Base-by-base conservation (phyloP, 2,888 invertebrate genomes). In the Cerastis rubricosa region DNA sequence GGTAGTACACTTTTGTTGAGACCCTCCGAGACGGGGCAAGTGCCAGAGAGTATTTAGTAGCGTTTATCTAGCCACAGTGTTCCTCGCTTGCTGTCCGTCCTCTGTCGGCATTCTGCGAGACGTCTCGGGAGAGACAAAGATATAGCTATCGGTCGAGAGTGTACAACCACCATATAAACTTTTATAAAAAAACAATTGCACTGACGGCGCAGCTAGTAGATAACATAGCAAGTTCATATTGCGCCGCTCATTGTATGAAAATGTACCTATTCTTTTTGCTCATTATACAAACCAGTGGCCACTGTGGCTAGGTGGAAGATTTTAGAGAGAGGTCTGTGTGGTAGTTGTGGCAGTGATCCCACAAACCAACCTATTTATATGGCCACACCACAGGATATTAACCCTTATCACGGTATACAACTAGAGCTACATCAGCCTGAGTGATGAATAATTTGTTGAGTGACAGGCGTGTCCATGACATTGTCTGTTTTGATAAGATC, bases 221-320 rank as follows among this genome's bases (percentile, higher is more conserved):
- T 40, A 22, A 14, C 35, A 22, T 29, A 40, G 17, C 3, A 43
- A 61, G 14, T 49, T 19, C 8, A 25, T 22, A 45, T 22, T 49
- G 17, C 1, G 17, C 5, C 19, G 6, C 7, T 49, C 4, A 7
- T 72, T 80, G 17, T 35, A 19, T 29, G 0, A 25, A n/a, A 40
- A 29, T 65, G 7, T 57, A 47, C 17, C 47, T 47, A 64, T 76
- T 47, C 12, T 1, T n/a, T 6, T n/a, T 54, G 54, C 1, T 45
- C 4, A 49, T 64, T 35, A 49, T n/a, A 65, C 25, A 51, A 51
- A 14, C 11, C 22, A 65, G 43, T 29, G 8, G 35, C 22, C 17
- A 43, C 47, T 14, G 57, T 74, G 57, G 17, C 35, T 74, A 59
- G 43, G 49, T 59, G 40, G n/a, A 82, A 76, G 67, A 77, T 68